A percentile compares a stretch with the other conserved stretches of the same genome.
These are phyloP conservation scores for Zaprionus vittiger DNA, from an alignment of 1,140 invertebrate species.

Conservation along the genomic window DNA sequence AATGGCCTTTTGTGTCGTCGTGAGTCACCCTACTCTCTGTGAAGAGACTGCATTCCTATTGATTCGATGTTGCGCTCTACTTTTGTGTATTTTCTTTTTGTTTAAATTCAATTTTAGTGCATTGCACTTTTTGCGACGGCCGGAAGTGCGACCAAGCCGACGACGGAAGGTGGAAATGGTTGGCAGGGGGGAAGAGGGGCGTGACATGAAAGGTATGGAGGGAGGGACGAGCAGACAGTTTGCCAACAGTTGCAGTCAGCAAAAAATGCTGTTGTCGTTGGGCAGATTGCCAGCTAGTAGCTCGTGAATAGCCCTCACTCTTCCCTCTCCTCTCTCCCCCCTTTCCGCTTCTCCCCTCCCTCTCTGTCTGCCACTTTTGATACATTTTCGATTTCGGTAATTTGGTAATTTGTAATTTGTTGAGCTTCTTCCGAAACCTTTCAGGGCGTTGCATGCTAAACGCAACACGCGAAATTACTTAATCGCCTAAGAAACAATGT, in stretches of 20 bases:
- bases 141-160: conserved; percentile 63
- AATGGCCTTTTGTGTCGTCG: conserved; percentile 64
- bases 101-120: conserved; percentile 81
- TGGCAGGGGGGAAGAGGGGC: background rate
- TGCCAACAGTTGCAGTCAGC: conserved; percentile 37
- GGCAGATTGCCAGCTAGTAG: conserved; percentile 65
- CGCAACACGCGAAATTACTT: conserved; percentile 67
- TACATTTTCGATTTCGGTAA: conserved; percentile 1
- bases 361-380: background rate
- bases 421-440: conserved; percentile 47
- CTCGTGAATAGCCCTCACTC: conserved; percentile 17
- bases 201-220: conserved; percentile 16
- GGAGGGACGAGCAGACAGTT: conserved; percentile 10
- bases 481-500: conserved; percentile 64
- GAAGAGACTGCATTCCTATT: conserved; percentile 44
- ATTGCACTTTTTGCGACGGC: conserved; percentile 77
- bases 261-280: conserved; percentile 29
- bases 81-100: conserved; percentile 65
- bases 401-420: conserved; percentile 35
- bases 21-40: conserved; percentile 24
- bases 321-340: background rate
- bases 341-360: background rate
- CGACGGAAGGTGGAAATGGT: conserved; percentile 57
- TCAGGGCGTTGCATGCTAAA: conserved; percentile 55
- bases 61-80: conserved; percentile 67